These are phyloP conservation scores for Drosophila simulans DNA, from an alignment of 1,140 invertebrate genomes.

Conservation along the genomic window DNA sequence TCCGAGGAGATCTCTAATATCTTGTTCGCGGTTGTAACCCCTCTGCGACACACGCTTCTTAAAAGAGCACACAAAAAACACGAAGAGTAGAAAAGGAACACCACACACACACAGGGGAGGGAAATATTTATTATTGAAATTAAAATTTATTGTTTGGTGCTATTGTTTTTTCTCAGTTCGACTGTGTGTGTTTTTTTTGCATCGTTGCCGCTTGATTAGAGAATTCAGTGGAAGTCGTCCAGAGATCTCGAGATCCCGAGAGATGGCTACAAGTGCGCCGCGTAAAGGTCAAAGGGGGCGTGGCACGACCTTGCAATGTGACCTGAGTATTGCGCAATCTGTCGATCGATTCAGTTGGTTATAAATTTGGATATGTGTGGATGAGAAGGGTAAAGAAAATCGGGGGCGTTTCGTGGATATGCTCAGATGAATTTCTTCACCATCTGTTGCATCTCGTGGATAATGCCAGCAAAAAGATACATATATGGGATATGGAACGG, in stretches of 20 bases:
- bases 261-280: conserved; percentile 30
- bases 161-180: conserved; percentile 27
- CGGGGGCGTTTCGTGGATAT: conserved; percentile 17
- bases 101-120: neutral
- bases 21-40: conserved; percentile 41
- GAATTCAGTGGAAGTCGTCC: conserved; percentile 38
- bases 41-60: conserved; percentile 19
- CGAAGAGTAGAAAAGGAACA: neutral
- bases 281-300: conserved; percentile 30
- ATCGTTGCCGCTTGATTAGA: conserved; percentile 50
- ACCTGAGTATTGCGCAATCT: conserved; percentile 43
- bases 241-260: neutral
- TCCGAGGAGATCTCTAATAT: conserved; percentile 48
- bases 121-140: conserved; percentile 51
- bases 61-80: neutral
- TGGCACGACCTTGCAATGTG: conserved; percentile 12
- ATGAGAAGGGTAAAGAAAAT: neutral
- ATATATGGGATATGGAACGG: neutral
- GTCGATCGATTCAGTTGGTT: neutral
- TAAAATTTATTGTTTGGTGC: conserved; percentile 47
- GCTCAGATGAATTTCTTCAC: neutral
- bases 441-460: conserved; percentile 23
- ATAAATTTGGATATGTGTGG: neutral
- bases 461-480: conserved; percentile 10
- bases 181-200: conserved; percentile 30